Conservation (phyloP, 2,797 vertebrate species). For the Kryptolebias ocellatus region DNA sequence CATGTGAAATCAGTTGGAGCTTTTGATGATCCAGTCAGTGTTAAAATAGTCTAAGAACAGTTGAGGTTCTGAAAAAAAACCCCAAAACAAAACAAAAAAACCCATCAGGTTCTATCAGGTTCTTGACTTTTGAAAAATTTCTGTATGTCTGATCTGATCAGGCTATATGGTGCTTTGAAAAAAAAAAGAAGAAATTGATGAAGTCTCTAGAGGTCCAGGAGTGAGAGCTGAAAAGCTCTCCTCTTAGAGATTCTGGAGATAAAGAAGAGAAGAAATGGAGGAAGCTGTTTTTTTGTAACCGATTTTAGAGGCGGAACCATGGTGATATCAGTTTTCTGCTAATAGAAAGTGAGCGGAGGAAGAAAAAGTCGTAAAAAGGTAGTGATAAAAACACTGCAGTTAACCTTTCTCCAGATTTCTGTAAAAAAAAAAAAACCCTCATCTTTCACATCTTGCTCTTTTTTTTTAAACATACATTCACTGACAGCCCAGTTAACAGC, state of each 20-base stretch:
- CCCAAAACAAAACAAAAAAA: neutral
- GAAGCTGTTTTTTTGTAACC: neutral
- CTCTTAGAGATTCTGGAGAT: neutral
- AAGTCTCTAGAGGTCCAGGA: neutral
- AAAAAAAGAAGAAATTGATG: neutral
- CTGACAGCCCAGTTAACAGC: conserved; percentile 19
- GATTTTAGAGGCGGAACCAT: neutral
- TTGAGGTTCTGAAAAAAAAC: neutral
- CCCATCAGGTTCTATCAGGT: neutral
- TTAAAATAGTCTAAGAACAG: neutral
- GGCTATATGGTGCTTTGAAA: neutral
- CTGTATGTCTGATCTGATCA: neutral
- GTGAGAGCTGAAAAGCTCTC: neutral
- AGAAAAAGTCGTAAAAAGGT: neutral
- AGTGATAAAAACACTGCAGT: neutral
- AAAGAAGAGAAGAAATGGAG: neutral
- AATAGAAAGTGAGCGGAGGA: neutral
- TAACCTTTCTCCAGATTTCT: neutral
- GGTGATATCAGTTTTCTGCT: neutral
- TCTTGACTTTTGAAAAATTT: neutral
- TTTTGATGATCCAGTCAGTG: neutral
- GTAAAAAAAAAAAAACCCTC: neutral
- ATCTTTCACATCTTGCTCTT: neutral
- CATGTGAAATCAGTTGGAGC: neutral
- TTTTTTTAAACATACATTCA: conserved; percentile 1